Evolutionary conservation across 2,797 vertebrate species (phyloP), one percentile per base, ranked within the genome.

Genomic region (Rhinella marina): DNA sequence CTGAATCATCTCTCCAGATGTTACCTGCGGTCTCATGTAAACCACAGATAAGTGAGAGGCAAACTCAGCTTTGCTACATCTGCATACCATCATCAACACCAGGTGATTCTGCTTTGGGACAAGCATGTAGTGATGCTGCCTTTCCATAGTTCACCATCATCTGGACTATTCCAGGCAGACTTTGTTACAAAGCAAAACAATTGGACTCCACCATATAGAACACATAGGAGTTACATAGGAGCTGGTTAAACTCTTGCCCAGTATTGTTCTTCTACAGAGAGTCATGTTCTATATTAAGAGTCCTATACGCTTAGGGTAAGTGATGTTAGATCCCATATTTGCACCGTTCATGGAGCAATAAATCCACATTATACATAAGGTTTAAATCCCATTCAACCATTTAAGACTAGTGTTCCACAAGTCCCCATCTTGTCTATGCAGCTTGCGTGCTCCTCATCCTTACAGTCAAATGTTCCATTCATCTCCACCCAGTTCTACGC

Each of bases 401-500:
- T 70, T 86, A 73, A n/a, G 82, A 50, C 50, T 89, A 92, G 88
- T 90, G 89, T 90, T 92, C 90, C 91, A 92, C 89, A 82, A 92
- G 92, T 90, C 92, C 92, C 91, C 92, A 92, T 92, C 93, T 56
- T 64, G 27, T 82, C 61, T 72, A 11, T 82, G n/a, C 68, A 86
- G 48, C 90, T 91, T 91, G 52, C 85, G 81, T 91, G 92, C 92
- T 90, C 90, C 91, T 89, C 90, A 86, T 78, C 17, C 89, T 86
- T 90, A 92, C 92, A 92, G 66, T 29, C 92, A 92, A 92, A 91
- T 81, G 91, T 92, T 92, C 92, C 80, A 48, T 12, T 76, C 91
- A 92, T 93, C 88, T 91, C 90, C 91, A 85, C 4, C 91, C 91
- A 92, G 90, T 93, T 92, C 90, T 91, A 92, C 90, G 89, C 91